These are phyloP conservation scores for Euwallacea similis DNA, from an alignment of 1,140 invertebrate genomes.

Conservation along the genomic window DNA sequence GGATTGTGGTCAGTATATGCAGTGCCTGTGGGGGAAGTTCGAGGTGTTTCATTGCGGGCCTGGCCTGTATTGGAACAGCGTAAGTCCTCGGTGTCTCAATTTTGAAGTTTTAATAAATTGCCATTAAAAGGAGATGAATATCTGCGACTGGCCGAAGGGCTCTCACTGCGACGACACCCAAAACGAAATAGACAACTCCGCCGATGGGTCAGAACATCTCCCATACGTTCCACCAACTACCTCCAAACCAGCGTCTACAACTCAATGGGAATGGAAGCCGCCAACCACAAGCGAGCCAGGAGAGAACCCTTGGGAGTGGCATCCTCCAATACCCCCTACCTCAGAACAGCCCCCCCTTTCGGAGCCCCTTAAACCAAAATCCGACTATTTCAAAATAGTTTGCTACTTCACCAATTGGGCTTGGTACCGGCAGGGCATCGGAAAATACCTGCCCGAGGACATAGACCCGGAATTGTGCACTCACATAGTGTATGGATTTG, in stretches of 20 bases:
- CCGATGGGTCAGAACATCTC: neutral
- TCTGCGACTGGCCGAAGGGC: conserved; percentile 79
- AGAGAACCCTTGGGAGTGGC: conserved; percentile 43
- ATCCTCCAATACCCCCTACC: conserved; percentile 46
- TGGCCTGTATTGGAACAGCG: conserved; percentile 77
- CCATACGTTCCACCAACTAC: conserved; percentile 19
- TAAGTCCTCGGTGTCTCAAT: conserved; percentile 47
- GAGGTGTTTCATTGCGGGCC: conserved; percentile 71
- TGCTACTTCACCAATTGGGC: conserved; percentile 96
- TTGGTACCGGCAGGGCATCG: conserved; percentile 81
- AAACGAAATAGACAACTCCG: conserved; percentile 40
- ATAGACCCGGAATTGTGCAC: conserved; percentile 87
- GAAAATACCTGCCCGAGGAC: conserved; percentile 80
- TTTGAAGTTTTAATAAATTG: neutral
- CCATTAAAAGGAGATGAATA: conserved; percentile 55
- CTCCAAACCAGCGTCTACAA: conserved; percentile 15
- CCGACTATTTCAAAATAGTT: conserved; percentile 69
- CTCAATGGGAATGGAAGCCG: conserved; percentile 38
- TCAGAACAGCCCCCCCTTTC: conserved; percentile 43
- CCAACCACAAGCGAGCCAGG: conserved; percentile 38
- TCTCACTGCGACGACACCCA: conserved; percentile 62
- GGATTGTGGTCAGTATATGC: conserved; percentile 73
- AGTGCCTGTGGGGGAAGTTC: conserved; percentile 77
- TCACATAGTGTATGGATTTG: conserved; percentile 91
- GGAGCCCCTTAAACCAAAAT: conserved; percentile 47